Percentiles rank a stretch among this genome's conserved stretches.
Evolutionary conservation across 2,888 invertebrate species (phyloP).

Genomic region (Clepsis dumicolana): DNA sequence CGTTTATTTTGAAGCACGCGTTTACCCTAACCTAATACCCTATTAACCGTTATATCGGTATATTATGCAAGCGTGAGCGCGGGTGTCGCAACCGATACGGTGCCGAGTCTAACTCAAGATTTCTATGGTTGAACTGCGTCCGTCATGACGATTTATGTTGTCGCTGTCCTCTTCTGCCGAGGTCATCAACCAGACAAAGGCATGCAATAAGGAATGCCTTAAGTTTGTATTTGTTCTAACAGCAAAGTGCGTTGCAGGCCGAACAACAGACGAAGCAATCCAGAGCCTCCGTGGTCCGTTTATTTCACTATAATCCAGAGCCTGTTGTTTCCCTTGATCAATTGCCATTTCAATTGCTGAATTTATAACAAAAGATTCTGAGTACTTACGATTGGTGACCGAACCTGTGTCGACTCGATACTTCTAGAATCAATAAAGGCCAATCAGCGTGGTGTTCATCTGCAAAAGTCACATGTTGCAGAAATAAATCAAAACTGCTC

Average conservation of each 20-base stretch:
- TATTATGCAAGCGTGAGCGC: conserved; percentile 35
- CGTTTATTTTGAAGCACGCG: conserved; percentile 33
- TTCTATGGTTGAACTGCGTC: conserved; percentile 9
- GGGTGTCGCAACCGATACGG: conserved; percentile 9
- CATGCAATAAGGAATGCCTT: neutral
- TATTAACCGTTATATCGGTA: conserved; percentile 31
- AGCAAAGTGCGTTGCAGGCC: neutral
- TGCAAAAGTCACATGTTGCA: conserved; percentile 40
- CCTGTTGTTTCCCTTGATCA: conserved; percentile 3
- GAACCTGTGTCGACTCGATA: neutral
- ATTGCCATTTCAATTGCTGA: conserved; percentile 24
- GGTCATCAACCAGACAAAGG: conserved; percentile 33
- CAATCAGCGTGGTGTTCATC: conserved; percentile 19
- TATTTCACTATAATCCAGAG: no score
- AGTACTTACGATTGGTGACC: neutral
- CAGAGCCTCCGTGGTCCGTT: no score
- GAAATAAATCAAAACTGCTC: conserved; percentile 40
- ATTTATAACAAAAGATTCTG: conserved; percentile 16
- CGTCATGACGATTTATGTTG: conserved; percentile 13
- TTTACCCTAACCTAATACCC: conserved; percentile 33
- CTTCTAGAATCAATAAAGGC: conserved; percentile 23
- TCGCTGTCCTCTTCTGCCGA: conserved; percentile 16
- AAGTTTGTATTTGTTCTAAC: neutral
- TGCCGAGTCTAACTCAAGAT: neutral
- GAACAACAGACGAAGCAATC: conserved; percentile 15